Conservation (phyloP, 2,888 invertebrate genomes). For the Leucophenga montana region DNA sequence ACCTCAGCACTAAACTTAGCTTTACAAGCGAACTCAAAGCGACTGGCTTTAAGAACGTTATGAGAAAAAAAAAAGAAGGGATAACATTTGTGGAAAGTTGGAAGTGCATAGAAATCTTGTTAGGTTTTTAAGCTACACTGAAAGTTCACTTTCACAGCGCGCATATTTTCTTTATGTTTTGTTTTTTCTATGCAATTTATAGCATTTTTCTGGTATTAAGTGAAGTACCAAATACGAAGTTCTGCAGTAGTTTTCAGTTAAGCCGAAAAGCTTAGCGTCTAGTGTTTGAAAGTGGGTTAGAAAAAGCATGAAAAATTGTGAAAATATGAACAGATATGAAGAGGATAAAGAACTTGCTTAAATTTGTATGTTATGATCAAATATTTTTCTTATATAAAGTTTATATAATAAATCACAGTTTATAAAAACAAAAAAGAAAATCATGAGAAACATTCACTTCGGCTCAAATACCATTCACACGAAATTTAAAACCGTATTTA, state of each 20-base stretch:
- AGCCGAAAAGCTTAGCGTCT: background rate
- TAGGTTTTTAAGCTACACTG: background rate
- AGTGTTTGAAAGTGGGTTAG: background rate
- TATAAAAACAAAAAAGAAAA: too few species aligned
- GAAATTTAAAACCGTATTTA: too few species aligned
- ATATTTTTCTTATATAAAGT: too few species aligned
- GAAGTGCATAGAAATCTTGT: conserved; percentile 1
- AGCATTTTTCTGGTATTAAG: conserved; percentile 46
- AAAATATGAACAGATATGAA: conserved; percentile 4
- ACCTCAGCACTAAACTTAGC: too few species aligned
- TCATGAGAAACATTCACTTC: too few species aligned
- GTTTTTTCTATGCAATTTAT: conserved; percentile 59
- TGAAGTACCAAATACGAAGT: background rate
- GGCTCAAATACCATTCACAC: too few species aligned
- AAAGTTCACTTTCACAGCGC: conserved; percentile 3
- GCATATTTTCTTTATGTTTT: conserved; percentile 24
- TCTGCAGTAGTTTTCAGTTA: background rate
- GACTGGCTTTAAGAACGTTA: too few species aligned
- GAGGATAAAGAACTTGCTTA: background rate
- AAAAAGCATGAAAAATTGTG: background rate
- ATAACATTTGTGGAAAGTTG: too few species aligned
- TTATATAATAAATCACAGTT: too few species aligned
- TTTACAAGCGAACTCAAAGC: too few species aligned
- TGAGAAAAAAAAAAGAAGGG: too few species aligned
- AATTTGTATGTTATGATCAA: too few species aligned